Base-by-base conservation (phyloP, 2,888 invertebrate species). In the Eugnorisma glareosa region DNA sequence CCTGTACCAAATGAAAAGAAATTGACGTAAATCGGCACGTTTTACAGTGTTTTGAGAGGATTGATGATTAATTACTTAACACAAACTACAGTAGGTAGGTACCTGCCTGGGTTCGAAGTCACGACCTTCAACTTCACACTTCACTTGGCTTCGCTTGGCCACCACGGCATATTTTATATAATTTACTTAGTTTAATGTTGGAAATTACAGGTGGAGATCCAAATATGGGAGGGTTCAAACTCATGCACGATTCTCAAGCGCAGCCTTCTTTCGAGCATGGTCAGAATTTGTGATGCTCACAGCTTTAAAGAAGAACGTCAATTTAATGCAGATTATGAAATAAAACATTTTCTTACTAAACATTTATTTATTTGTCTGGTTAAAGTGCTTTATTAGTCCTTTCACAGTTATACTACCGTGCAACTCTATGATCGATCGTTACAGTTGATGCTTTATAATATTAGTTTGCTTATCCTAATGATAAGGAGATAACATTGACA, bases 211-310 rank as follows among this genome's bases (percentile, higher is more conserved):
- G 92, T 84, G 93, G 90, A 35, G 94, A 94, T 21, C 79, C 90
- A 1, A 92, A 89, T 66, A 54, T 90, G 1, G 91, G 90, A 24
- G 76, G 83, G 28, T 93, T 89, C 79, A 93, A 95, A 72, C 94
- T 95, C 77, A 84, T 95, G 59, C 95, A 95, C 80, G 94, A 94
- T 51, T 85, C 90, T 11, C 94, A 95, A 88, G 90, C 93, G 24
- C 92, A 92, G 83, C 90, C 91, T 13, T 93, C 90, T 31, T 95
- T 95, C 82, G 94, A 94, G 74, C 94, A 95, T 71, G 92, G 91
- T 21, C 92, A 95, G 81, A 95, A 95, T 89, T 77, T 93, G 48
- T 81, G 67, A 84, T 71, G n/a, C 51, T 45, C 67, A 54, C n/a
- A 66, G n/a, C 3, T 40, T n/a, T 61, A 15, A 28, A 18, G 6